Conservation (phyloP, 2,797 vertebrate species). For the Schizothorax lantsangensis region DNA sequence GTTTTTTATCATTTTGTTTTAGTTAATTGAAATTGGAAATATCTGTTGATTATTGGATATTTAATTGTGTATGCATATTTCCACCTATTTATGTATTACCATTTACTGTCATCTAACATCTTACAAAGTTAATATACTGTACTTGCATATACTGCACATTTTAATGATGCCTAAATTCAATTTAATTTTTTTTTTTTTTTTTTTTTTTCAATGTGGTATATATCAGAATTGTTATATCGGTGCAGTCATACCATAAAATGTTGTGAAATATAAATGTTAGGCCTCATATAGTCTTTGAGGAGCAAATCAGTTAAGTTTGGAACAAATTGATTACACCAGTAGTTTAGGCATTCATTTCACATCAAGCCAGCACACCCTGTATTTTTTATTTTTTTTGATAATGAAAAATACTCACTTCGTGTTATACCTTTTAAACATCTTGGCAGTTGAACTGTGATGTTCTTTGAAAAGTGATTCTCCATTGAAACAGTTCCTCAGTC, state of each 20-base stretch:
- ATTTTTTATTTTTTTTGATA: neutral
- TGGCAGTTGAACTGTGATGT: slow-evolving; percentile 15
- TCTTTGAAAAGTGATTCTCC: slow-evolving; percentile 13
- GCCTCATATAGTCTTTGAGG: neutral
- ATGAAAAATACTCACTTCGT: neutral
- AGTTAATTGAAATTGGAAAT: neutral
- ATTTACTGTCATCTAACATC: neutral
- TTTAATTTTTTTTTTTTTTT: neutral
- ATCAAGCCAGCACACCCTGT: neutral
- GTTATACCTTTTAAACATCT: slow-evolving; percentile 25
- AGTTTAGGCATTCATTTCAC: neutral
- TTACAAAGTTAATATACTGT: neutral
- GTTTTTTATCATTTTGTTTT: neutral
- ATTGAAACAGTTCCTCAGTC: slow-evolving; percentile 8
- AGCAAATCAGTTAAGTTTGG: neutral
- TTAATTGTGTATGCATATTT: neutral
- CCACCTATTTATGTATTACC: neutral
- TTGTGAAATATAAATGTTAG: neutral
- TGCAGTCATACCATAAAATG: neutral
- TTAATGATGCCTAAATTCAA: neutral
- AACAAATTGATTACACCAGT: neutral
- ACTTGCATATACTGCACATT: neutral
- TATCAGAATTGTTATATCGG: neutral
- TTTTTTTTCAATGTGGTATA: neutral
- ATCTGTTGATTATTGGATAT: neutral